Evolutionary conservation across 1,140 invertebrate genomes (phyloP).

Genomic region (Euwallacea fornicatus): DNA sequence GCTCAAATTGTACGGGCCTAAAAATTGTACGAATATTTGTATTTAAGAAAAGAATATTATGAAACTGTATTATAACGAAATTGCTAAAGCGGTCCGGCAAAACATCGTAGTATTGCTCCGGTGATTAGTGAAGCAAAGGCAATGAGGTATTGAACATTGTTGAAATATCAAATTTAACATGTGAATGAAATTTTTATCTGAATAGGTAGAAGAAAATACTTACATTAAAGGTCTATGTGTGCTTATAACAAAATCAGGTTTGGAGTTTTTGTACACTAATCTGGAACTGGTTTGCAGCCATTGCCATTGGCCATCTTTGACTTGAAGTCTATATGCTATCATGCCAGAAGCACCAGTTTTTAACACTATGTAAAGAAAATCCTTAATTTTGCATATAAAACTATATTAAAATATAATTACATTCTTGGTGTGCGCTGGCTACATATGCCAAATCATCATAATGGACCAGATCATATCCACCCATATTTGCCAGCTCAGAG

Average conservation of each 20-base stretch:
- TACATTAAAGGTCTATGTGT: constrained; percentile 97
- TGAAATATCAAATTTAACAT: no score
- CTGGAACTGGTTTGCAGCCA: constrained; percentile 98
- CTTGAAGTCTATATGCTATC: constrained; percentile 96
- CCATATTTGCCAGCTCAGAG: constrained; percentile 86
- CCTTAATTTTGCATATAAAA: not conserved
- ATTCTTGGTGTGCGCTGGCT: constrained; percentile 97
- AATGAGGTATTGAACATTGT: no score
- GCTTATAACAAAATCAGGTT: constrained; percentile 97
- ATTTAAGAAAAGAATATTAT: no score
- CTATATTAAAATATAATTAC: constrained; percentile 71
- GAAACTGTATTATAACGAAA: not conserved
- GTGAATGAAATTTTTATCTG: no score
- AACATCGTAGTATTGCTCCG: no score
- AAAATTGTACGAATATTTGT: no score
- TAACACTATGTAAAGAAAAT: constrained; percentile 70
- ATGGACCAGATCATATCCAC: constrained; percentile 96
- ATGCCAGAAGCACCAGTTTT: constrained; percentile 98
- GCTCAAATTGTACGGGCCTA: no score
- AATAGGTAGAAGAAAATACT: constrained; percentile 52
- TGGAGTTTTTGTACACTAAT: constrained; percentile 98
- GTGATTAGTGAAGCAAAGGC: no score
- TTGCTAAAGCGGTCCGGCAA: no score
- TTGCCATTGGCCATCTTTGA: constrained; percentile 93
- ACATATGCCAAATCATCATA: constrained; percentile 97